A percentile compares a stretch with the other conserved stretches of the same genome.
phyloP scores from a whole-genome alignment of 2,797 vertebrate species.

The Percopsis omiscomaycus region DNA sequence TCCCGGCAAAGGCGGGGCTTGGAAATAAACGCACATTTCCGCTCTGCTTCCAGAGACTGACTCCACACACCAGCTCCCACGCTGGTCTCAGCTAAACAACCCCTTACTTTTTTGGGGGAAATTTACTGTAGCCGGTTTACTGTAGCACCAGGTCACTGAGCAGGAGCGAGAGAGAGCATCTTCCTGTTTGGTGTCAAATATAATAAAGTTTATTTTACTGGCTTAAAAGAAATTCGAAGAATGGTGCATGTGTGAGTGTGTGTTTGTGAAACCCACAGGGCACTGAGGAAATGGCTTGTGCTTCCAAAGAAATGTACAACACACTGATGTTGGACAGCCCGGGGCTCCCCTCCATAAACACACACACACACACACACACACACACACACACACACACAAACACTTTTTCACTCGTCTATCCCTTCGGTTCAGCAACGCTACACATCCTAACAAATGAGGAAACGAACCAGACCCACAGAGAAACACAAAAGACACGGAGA shows the following conservation, averaged over 20 bases:
- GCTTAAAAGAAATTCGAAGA: no score
- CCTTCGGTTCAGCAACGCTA: no score
- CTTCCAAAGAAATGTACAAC: conserved; percentile 59
- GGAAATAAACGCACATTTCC: neutral
- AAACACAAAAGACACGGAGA: no score
- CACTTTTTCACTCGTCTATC: neutral
- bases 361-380: no score
- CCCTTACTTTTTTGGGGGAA: no score
- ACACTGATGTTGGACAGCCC: conserved; percentile 61
- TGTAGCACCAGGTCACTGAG: neutral
- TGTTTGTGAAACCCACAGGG: conserved; percentile 51
- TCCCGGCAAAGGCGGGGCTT: neutral
- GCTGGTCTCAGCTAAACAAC: neutral
- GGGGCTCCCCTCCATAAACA: conserved; percentile 31
- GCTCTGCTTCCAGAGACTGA: neutral
- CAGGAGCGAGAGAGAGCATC: neutral
- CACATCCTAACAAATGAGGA: no score
- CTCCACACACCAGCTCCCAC: neutral
- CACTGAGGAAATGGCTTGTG: conserved; percentile 68
- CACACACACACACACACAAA: neutral
- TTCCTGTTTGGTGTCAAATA: neutral
- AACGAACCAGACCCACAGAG: no score
- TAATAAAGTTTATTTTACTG: no score
- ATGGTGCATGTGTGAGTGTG: neutral
- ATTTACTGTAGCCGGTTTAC: neutral